A percentile compares a stretch with the other conserved stretches of the same genome.
Conservation (phyloP, 2,113 vertebrate species). For the Siniperca knerii region DNA sequence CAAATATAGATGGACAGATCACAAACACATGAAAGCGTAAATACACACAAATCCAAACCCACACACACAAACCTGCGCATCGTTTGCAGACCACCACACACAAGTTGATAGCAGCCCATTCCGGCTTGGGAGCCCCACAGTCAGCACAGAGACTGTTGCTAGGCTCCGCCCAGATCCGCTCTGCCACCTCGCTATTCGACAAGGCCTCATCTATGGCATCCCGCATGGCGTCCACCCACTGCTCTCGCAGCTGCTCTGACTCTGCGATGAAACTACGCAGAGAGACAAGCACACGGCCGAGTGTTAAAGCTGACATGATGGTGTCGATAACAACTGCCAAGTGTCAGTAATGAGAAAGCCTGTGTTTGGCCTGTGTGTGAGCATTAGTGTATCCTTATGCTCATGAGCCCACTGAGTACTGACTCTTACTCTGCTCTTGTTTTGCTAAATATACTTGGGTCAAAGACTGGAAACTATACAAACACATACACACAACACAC, state of each 20-base stretch:
- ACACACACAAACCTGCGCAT: constrained; percentile 89
- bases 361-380: background rate
- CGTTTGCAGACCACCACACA: constrained; percentile 94
- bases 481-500: constrained; percentile 23
- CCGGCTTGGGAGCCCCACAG: constrained; percentile 87
- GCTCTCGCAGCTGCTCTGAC: constrained; percentile 88
- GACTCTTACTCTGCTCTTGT: constrained; percentile 29
- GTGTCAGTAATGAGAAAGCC: background rate
- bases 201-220: constrained; percentile 89
- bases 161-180: constrained; percentile 89
- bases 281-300: constrained; percentile 24
- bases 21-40: background rate
- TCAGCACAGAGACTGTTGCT: constrained; percentile 92
- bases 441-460: constrained; percentile 47
- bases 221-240: constrained; percentile 92
- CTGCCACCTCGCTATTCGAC: constrained; percentile 91
- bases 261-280: constrained; percentile 89
- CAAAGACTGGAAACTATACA: constrained; percentile 50
- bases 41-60: background rate
- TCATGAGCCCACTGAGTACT: constrained; percentile 6
- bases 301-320: constrained; percentile 41
- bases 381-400: constrained; percentile 1
- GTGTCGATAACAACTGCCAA: background rate
- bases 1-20: background rate
- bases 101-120: constrained; percentile 97